Evolutionary conservation across 2,113 vertebrate species (phyloP), one percentile per base, ranked within the genome.

Genomic region (Myrmecophaga tridactyla): DNA sequence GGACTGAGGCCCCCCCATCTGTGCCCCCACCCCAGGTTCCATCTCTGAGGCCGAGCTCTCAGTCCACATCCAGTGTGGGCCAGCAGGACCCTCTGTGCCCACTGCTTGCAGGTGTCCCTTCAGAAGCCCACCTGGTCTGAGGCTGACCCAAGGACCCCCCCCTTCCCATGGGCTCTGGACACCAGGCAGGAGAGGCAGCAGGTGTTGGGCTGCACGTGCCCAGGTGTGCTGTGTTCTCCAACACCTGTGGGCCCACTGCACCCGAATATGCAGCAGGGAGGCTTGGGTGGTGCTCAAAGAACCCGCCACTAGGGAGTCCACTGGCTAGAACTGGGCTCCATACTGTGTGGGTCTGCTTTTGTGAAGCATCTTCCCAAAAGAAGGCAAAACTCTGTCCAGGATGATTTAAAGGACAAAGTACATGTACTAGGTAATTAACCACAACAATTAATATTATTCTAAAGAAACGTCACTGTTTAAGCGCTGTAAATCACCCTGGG

Each of bases 191-290:
- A 84, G 56, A 62, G 48, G 36, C 34, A 78, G 20, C 27, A 7
- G 29, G 34, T 23, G 46, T 31, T 17, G 17, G 36, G 0, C 27
- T 2, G 25, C 17, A 31, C 1, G 2, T 7, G 31, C 7, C 34
- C 0, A 3, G 12, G 31, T 53, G 73, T 56, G 31, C 1, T 4
- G 4, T 27, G 7, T 13, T 27, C 29, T 77, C 62, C 39, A 80
- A 58, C 2, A 18, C 80, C 43, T 7, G 46, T 0, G 9, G 76
- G 21, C 43, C 56, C 11, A 2, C 10, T 8, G 4, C 0, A 2
- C 31, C 43, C 1, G 5, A 15, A 27, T 41, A 58, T 48, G 17
- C 18, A 17, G 27, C 21, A 60, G 39, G 83, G 14, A 27, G 34
- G 43, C 36, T 3, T 6, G 25, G 80, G 27, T 1, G 6, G 73